Evolutionary conservation across 2,113 vertebrate species (phyloP), one percentile per base, ranked within the genome.

Genomic region (Oreochromis aureus): DNA sequence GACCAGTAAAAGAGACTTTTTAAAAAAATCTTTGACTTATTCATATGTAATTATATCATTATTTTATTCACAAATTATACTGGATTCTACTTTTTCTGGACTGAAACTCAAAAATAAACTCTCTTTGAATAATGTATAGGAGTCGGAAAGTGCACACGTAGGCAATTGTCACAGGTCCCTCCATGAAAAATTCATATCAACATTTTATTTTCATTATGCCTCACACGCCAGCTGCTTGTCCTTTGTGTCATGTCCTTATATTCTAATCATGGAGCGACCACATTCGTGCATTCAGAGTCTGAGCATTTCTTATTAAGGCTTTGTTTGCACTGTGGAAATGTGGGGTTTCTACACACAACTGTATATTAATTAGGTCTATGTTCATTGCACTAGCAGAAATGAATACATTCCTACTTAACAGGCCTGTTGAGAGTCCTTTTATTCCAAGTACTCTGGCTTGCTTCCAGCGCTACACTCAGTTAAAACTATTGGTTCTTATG

Each of bases 161-260:
- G 89, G 94, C 93, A 92, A 94, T 92, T 95, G 94, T 95, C 92
- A 86, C 93, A 92, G 94, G 91, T 92, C 89, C 88, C 89, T 80
- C 79, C 90, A 95, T 95, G 93, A 95, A 96, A 95, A 89, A 95
- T 96, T 95, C 84, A 96, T 95, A 85, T 93, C 85, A 92, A 92
- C 90, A 89, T 90, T 91, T 93, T 93, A 93, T 94, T 94, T 95
- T 94, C 90, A 94, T 94, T 94, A 94, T 30, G 92, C 87, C 66
- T 86, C 85, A 69, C 80, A 55, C 71, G 48, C 87, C 89, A 82
- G 87, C 91, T 87, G 89, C 91, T 88, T 86, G 91, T 93, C 91
- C 90, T 95, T 88, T 93, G 84, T 93, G 94, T 92, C 89, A 71
- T 79, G 84, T 93, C 90, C 85, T 94, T 80, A 76, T 91, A 92